Evolutionary conservation across 1,140 invertebrate species (phyloP).

Genomic region (Aphaenogaster ashmeadi): DNA sequence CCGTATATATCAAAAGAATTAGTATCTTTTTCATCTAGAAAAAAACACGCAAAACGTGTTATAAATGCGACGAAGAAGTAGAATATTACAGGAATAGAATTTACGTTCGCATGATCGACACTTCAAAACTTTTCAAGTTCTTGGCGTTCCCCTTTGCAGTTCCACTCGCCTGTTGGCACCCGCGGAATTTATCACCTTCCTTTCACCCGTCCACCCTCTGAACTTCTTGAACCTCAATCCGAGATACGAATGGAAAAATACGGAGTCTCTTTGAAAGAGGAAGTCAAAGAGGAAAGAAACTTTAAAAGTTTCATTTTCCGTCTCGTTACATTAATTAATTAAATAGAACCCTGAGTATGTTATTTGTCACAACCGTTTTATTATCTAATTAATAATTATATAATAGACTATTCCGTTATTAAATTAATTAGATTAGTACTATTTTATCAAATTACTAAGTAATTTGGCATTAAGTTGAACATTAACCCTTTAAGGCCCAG

Average conservation of each 20-base stretch:
- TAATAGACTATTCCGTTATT: not conserved
- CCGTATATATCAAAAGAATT: not conserved
- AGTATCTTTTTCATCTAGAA: not conserved
- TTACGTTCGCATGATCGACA: conserved; percentile 38
- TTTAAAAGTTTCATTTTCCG: not conserved
- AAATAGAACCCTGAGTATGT: not conserved
- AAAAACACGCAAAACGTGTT: not conserved
- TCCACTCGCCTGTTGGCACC: conserved; percentile 4
- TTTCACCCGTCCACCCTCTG: conserved; percentile 5
- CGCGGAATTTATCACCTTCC: conserved; percentile 43
- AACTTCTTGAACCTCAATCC: conserved; percentile 25
- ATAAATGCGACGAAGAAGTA: conserved; percentile 16
- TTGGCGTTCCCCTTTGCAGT: not conserved
- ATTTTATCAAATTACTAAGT: not conserved
- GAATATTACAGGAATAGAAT: conserved; percentile 23
- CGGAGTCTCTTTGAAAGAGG: not conserved
- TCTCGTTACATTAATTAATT: conserved; percentile 21
- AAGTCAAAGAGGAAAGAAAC: not conserved
- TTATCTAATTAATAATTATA: not conserved
- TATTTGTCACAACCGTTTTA: not conserved
- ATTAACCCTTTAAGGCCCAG: not conserved
- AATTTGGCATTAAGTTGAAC: not conserved
- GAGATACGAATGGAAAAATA: conserved; percentile 28
- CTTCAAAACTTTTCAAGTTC: conserved; percentile 29
- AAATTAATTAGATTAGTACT: conserved; percentile 9